A percentile compares a stretch with the other conserved stretches of the same genome.
These are phyloP conservation scores for Phrynosoma blainvillii DNA, from an alignment of 2,113 vertebrate species.

Conservation along the genomic window DNA sequence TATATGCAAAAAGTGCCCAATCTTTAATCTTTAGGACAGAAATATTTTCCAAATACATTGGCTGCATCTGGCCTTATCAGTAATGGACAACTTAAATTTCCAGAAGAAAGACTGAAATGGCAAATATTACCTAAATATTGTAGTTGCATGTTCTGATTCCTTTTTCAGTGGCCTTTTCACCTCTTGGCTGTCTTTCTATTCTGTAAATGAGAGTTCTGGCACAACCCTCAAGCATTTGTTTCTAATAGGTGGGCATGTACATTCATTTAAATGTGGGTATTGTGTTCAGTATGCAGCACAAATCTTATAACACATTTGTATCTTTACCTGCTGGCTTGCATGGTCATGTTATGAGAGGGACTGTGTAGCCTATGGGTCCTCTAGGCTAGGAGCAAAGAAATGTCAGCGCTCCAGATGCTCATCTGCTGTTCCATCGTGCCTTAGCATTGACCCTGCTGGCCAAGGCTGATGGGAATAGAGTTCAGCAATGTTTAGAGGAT, in stretches of 20 bases:
- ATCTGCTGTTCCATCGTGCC: background rate
- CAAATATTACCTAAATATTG: background rate
- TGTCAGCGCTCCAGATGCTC: background rate
- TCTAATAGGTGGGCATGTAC: background rate
- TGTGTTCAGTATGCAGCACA: background rate
- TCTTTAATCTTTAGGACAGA: background rate
- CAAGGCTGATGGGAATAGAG: background rate
- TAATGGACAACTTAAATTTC: background rate
- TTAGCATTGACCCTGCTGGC: background rate
- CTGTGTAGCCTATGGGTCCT: background rate
- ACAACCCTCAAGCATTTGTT: background rate
- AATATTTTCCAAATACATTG: background rate
- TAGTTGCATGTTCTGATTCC: background rate
- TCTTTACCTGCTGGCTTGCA: background rate
- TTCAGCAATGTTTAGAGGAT: background rate
- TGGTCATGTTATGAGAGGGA: background rate
- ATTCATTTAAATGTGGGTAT: background rate
- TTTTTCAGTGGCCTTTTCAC: background rate
- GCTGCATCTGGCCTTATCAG: background rate
- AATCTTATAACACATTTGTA: background rate
- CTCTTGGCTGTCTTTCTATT: background rate
- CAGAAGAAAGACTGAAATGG: accelerated
- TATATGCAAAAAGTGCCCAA: background rate
- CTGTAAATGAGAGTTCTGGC: background rate
- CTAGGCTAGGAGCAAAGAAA: background rate